These are phyloP conservation scores for Gadopsis marmoratus DNA, from an alignment of 2,797 vertebrate genomes.

Conservation along the genomic window DNA sequence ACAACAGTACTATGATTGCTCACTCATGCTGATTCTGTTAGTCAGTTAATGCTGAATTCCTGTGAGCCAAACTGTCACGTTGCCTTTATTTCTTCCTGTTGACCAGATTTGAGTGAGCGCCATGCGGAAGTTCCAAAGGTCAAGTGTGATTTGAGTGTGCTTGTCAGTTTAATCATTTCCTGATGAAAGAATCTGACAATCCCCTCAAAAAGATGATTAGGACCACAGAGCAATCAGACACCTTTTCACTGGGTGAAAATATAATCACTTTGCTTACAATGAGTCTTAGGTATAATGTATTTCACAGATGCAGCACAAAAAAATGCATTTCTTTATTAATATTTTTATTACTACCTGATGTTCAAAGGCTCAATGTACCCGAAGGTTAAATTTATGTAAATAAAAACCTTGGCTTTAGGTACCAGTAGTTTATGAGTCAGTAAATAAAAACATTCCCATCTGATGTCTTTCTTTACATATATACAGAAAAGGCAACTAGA, in stretches of 20 bases:
- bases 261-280: constrained; percentile 8
- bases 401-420: constrained; percentile 27
- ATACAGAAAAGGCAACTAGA: constrained; percentile 48
- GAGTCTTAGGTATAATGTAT: neutral
- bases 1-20: neutral
- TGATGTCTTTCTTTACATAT: neutral
- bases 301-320: constrained; percentile 10
- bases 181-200: constrained; percentile 50
- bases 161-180: constrained; percentile 48
- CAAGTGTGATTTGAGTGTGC: constrained; percentile 41
- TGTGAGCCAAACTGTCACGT: constrained; percentile 8
- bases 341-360: constrained; percentile 7
- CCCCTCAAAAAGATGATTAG: constrained; percentile 33
- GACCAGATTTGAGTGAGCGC: constrained; percentile 3
- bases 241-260: neutral
- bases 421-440: constrained; percentile 26
- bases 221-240: constrained; percentile 29
- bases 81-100: constrained; percentile 27
- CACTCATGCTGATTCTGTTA: constrained; percentile 14
- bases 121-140: constrained; percentile 72
- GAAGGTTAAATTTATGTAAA: constrained; percentile 23
- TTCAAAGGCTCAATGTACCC: constrained; percentile 36
- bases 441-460: constrained; percentile 27
- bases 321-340: neutral
- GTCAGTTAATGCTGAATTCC: neutral